These are phyloP conservation scores for Tauraco erythrolophus DNA, from an alignment of 2,113 vertebrate genomes.

Conservation along the genomic window DNA sequence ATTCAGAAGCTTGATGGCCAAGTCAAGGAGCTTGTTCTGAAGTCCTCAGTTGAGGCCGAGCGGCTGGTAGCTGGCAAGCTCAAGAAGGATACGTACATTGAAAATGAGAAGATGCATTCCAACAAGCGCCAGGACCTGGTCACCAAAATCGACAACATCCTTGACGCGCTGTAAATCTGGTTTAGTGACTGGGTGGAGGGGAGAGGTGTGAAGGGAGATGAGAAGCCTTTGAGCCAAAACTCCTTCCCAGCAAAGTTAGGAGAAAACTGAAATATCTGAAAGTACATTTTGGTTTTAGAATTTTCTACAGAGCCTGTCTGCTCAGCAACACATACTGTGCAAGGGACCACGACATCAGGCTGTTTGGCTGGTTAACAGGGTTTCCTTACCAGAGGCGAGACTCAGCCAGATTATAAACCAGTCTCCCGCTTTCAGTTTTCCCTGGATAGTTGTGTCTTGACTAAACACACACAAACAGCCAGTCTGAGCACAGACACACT, in stretches of 20 bases:
- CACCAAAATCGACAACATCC: slow-evolving; percentile 92
- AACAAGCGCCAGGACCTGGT: slow-evolving; percentile 92
- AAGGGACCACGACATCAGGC: not conserved
- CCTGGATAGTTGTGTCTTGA: not conserved
- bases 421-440: not conserved
- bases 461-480: not conserved
- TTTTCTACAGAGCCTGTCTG: slow-evolving; percentile 18
- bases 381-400: not conserved
- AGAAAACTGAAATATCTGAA: not conserved
- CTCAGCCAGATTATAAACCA: not conserved
- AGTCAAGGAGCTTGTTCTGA: slow-evolving; percentile 94
- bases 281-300: not conserved
- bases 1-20: slow-evolving; percentile 95
- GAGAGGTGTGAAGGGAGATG: slow-evolving; percentile 68
- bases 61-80: slow-evolving; percentile 94
- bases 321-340: not conserved
- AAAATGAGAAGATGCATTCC: slow-evolving; percentile 90
- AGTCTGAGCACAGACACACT: not conserved
- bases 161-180: slow-evolving; percentile 87
- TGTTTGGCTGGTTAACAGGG: not conserved
- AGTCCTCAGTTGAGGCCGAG: slow-evolving; percentile 91
- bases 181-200: not conserved
- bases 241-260: not conserved
- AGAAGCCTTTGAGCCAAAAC: slow-evolving; percentile 67
- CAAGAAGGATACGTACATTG: slow-evolving; percentile 95